phyloP scores from a whole-genome alignment of 2,888 invertebrate species.

The Physocephala rufipes region DNA sequence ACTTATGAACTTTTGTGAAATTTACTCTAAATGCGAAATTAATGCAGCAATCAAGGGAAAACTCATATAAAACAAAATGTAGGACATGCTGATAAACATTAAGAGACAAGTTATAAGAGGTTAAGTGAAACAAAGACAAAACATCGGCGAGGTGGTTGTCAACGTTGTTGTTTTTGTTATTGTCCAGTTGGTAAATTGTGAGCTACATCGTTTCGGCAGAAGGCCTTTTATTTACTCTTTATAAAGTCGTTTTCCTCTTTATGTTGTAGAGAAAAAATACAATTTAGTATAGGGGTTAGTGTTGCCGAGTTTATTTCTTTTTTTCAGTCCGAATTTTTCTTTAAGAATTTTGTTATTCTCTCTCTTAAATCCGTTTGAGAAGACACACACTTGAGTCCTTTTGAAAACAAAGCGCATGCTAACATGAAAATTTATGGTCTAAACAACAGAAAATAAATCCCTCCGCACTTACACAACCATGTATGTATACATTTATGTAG shows the following conservation, averaged over 20 bases:
- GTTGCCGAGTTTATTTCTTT: not conserved
- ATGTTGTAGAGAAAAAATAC: no score
- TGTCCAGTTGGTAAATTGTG: not conserved
- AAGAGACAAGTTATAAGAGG: no score
- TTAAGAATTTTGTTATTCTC: not conserved
- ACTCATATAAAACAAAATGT: not conserved
- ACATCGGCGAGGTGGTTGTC: not conserved
- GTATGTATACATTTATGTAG: not conserved
- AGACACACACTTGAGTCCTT: not conserved
- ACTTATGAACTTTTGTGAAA: not conserved
- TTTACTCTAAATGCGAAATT: slow-evolving; percentile 1
- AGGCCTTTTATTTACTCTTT: no score
- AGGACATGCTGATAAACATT: not conserved
- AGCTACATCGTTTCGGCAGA: not conserved
- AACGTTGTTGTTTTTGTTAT: not conserved
- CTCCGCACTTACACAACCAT: not conserved
- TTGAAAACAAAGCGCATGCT: not conserved
- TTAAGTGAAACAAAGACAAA: not conserved
- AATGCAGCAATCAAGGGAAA: not conserved
- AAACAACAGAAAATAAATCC: not conserved
- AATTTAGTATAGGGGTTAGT: not conserved
- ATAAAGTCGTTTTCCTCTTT: not conserved
- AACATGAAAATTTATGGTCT: not conserved
- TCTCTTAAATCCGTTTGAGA: not conserved
- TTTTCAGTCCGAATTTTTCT: not conserved